Percentiles rank a stretch among this genome's conserved stretches.
phyloP scores from a whole-genome alignment of 1,140 invertebrate species.

The Diploscapter pachys region DNA sequence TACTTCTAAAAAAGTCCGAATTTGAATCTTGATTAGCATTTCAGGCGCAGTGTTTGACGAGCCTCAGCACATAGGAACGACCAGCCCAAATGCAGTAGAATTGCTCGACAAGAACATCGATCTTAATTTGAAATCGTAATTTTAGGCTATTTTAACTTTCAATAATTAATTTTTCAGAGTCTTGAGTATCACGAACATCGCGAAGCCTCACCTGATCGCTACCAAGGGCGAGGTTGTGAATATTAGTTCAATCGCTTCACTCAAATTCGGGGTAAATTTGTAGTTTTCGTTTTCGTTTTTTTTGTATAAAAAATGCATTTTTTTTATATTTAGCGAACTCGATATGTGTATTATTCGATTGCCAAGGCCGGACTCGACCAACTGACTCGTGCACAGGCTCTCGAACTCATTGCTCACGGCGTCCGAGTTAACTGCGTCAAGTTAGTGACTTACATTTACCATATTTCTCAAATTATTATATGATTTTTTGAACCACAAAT shows the following conservation, averaged over 20 bases:
- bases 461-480: conserved; percentile 5
- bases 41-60: conserved; percentile 34
- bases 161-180: conserved; percentile 20
- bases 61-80: conserved; percentile 10
- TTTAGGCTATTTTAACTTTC: conserved; percentile 1
- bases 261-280: not conserved
- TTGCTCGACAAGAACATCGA: conserved; percentile 39
- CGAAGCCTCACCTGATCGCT: conserved; percentile 31
- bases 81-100: conserved; percentile 12
- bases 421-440: conserved; percentile 13
- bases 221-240: conserved; percentile 44
- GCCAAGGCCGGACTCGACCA: conserved; percentile 56
- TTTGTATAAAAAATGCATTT: not conserved
- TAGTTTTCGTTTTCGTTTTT: not conserved
- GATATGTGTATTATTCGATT: conserved; percentile 74
- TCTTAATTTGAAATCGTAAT: conserved; percentile 37
- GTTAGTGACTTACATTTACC: conserved; percentile 8
- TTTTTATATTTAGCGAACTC: conserved; percentile 50
- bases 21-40: conserved; percentile 37
- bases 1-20: not conserved
- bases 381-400: conserved; percentile 2
- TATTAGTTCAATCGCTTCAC: conserved; percentile 24
- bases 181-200: conserved; percentile 29
- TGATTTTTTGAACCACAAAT: too few relatives aligned
- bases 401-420: not conserved